Conservation (phyloP, 2,113 vertebrate genomes). For the Carassius auratus region DNA sequence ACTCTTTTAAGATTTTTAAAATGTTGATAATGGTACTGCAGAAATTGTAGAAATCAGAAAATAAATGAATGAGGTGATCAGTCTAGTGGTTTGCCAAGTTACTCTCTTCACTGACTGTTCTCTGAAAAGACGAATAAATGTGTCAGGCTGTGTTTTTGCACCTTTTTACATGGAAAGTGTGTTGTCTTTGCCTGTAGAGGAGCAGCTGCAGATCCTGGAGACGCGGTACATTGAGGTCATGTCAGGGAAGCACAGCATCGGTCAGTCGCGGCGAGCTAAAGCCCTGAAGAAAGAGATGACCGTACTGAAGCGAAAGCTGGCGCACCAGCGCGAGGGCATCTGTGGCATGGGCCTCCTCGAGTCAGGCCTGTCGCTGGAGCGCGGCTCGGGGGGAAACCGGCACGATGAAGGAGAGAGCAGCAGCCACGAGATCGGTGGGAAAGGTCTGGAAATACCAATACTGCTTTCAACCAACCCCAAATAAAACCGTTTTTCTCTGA, state of each 20-base stretch:
- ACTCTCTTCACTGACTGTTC: no score
- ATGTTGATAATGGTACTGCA: no score
- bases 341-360: constrained; percentile 76
- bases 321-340: constrained; percentile 86
- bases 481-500: not conserved
- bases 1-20: no score
- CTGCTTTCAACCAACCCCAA: not conserved
- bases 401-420: constrained; percentile 96
- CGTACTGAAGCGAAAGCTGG: constrained; percentile 89
- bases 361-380: constrained; percentile 67
- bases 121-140: no score
- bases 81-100: no score
- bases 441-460: constrained; percentile 65
- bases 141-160: no score
- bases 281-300: constrained; percentile 97
- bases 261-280: constrained; percentile 91
- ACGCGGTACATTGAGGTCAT: constrained; percentile 87
- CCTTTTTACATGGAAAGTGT: not conserved
- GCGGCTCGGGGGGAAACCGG: constrained; percentile 73
- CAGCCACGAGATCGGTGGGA: constrained; percentile 91
- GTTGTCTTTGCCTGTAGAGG: constrained; percentile 80
- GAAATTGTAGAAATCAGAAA: no score
- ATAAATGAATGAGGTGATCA: no score
- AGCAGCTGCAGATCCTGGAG: constrained; percentile 91
- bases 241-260: constrained; percentile 90